Conservation (phyloP, 2,113 vertebrate species). For the Syngnathoides biaculeatus region DNA sequence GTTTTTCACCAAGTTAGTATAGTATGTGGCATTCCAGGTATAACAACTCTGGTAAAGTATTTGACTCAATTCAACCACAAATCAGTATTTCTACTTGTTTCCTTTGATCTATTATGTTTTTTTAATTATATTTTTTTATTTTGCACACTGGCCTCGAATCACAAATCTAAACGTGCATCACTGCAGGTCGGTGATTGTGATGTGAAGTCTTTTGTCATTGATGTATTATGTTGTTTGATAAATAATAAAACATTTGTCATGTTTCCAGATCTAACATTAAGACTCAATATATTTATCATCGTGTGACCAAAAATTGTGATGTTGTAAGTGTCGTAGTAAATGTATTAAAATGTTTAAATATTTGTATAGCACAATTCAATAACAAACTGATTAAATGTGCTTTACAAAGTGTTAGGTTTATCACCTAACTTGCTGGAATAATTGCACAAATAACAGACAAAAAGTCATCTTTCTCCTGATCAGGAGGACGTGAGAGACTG, state of each 20-base stretch:
- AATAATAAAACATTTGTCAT: constrained; percentile 41
- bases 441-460: no score
- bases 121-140: neutral
- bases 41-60: neutral
- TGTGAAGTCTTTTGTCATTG: constrained; percentile 16
- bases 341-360: no score
- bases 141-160: constrained; percentile 39
- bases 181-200: constrained; percentile 62
- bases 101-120: neutral
- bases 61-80: neutral
- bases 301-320: neutral
- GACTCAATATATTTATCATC: neutral
- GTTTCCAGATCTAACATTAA: neutral
- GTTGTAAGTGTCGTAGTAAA: neutral
- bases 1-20: neutral
- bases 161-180: constrained; percentile 29
- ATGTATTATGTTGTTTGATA: constrained; percentile 17
- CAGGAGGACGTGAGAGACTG: no score
- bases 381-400: no score
- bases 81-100: constrained; percentile 9
- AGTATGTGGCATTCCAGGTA: neutral
- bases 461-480: no score
- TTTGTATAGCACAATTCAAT: no score
- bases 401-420: no score
- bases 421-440: no score